Conservation (phyloP, 2,113 vertebrate species). For the Amia ocellicauda region DNA sequence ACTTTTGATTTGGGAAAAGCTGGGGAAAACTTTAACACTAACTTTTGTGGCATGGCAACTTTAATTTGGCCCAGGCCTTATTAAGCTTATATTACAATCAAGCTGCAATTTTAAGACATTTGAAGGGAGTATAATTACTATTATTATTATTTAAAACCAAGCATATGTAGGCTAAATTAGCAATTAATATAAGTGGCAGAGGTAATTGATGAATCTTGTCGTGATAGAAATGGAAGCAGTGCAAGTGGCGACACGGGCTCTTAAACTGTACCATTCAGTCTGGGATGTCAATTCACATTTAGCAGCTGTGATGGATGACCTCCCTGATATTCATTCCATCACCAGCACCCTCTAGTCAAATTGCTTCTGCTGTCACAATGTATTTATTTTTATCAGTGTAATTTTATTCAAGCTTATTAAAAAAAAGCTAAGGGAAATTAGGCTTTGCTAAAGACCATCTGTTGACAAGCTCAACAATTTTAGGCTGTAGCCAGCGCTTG, state of each 20-base stretch:
- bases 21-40: no score
- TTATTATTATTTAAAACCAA: no score
- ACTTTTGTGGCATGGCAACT: no score
- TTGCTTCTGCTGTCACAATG: constrained; percentile 63
- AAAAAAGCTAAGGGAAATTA: constrained; percentile 30
- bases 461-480: constrained; percentile 7
- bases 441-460: constrained; percentile 22
- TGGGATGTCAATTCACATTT: constrained; percentile 49
- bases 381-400: constrained; percentile 63
- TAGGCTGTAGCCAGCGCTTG: constrained; percentile 16
- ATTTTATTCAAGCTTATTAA: constrained; percentile 52
- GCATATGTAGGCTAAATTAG: background rate
- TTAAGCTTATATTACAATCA: background rate
- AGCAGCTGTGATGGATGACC: constrained; percentile 41
- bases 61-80: no score
- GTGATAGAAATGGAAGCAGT: background rate
- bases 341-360: constrained; percentile 45
- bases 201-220: background rate
- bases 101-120: background rate
- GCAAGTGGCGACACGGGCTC: constrained; percentile 11
- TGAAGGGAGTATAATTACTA: no score
- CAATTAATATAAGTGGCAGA: background rate
- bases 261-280: constrained; percentile 41
- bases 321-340: constrained; percentile 45
- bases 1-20: no score